phyloP scores from a whole-genome alignment of 2,888 invertebrate genomes.

The Acleris laterana region DNA sequence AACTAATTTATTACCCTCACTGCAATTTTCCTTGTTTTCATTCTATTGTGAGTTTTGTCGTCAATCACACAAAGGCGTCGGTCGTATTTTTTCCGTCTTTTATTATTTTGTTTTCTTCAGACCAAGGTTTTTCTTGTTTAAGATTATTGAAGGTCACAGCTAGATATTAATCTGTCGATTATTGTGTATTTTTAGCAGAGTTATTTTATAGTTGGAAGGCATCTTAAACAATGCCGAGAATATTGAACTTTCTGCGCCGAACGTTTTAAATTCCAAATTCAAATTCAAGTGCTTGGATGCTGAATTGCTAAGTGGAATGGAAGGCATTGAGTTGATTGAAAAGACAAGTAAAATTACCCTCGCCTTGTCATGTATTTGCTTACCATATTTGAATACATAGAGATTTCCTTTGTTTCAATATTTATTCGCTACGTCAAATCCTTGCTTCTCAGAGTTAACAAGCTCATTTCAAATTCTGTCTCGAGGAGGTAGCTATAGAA shows the following conservation, averaged over 20 bases:
- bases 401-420: constrained; percentile 23
- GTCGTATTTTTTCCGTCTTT: constrained; percentile 51
- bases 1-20: constrained; percentile 31
- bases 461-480: constrained; percentile 25
- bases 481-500: constrained; percentile 2
- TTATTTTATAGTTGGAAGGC: too few species aligned
- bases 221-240: too few species aligned
- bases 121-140: constrained; percentile 46
- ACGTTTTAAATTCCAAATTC: neutral
- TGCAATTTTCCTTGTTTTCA: constrained; percentile 41
- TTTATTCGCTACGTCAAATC: constrained; percentile 21
- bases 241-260: neutral
- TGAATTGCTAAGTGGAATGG: constrained; percentile 5
- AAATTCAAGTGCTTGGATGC: constrained; percentile 13
- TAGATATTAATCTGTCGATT: constrained; percentile 3
- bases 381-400: constrained; percentile 22
- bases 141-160: constrained; percentile 50
- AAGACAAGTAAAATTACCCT: constrained; percentile 12
- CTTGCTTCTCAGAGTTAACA: constrained; percentile 18
- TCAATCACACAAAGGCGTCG: constrained; percentile 64
- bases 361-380: constrained; percentile 23
- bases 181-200: neutral
- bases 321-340: constrained; percentile 10
- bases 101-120: constrained; percentile 54
- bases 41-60: constrained; percentile 48